Evolutionary conservation across 2,797 vertebrate genomes (phyloP).

Genomic region (Catamblyrhynchus diadema): DNA sequence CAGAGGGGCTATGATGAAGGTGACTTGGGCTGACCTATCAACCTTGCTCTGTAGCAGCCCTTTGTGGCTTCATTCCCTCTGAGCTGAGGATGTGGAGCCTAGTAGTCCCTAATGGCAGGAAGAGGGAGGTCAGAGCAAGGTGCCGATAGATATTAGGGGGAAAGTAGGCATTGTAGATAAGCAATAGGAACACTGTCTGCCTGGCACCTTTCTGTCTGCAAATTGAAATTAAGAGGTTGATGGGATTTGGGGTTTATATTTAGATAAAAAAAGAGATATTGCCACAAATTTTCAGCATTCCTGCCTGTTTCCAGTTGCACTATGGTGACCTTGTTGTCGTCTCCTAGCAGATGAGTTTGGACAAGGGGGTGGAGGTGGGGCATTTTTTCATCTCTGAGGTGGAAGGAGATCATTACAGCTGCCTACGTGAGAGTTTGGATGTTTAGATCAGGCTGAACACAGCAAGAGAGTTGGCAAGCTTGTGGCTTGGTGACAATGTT

Average conservation of each 20-base stretch:
- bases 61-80: not conserved
- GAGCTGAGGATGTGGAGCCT: not conserved
- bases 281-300: not conserved
- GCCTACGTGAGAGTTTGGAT: not conserved
- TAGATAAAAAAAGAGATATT: rapidly evolving
- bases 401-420: not conserved
- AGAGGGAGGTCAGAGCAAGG: not conserved
- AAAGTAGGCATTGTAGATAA: not conserved
- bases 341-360: not conserved
- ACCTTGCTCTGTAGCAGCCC: not conserved
- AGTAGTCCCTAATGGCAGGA: not conserved
- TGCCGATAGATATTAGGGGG: not conserved
- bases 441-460: not conserved
- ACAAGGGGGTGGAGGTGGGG: not conserved
- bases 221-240: not conserved
- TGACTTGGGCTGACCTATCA: not conserved
- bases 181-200: not conserved
- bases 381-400: not conserved
- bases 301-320: not conserved
- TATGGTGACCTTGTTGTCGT: not conserved
- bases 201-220: not conserved
- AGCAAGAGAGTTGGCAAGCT: not conserved
- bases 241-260: not conserved
- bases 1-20: not conserved
- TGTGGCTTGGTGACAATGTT: not conserved